A percentile compares a stretch with the other conserved stretches of the same genome.
phyloP scores from a whole-genome alignment of 2,113 vertebrate genomes.

The Pseudopipra pipra region DNA sequence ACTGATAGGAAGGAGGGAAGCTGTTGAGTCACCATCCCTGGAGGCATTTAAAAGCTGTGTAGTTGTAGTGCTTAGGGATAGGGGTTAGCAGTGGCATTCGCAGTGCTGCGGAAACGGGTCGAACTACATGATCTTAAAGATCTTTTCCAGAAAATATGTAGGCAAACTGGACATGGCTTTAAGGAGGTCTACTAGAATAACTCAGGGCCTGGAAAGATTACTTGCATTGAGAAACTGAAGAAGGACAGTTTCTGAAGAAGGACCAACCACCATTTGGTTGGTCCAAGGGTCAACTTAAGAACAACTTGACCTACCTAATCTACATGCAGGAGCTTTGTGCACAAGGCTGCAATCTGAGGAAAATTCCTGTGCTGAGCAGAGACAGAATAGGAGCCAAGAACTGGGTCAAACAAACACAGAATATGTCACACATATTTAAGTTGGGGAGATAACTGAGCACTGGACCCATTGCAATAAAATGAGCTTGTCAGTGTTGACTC shows the following conservation, averaged over 20 bases:
- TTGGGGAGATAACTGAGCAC: not conserved
- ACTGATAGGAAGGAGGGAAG: not conserved
- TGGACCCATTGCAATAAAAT: not conserved
- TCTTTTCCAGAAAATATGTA: not conserved
- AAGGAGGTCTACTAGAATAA: not conserved
- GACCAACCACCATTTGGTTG: not conserved
- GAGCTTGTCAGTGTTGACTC: not conserved
- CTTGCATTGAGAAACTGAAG: not conserved
- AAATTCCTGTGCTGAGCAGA: not conserved
- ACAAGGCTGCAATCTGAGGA: not conserved
- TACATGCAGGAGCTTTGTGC: not conserved
- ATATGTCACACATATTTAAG: not conserved
- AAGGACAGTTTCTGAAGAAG: not conserved
- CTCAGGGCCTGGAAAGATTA: not conserved
- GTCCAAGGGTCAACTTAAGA: not conserved
- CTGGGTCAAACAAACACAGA: rapidly evolving
- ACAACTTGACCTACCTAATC: not conserved
- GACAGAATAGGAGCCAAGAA: not conserved
- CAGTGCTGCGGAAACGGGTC: not conserved
- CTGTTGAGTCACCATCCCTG: not conserved
- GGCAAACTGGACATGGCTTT: not conserved
- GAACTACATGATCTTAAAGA: not conserved
- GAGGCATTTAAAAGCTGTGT: not conserved
- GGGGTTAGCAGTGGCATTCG: not conserved
- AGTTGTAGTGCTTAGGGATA: not conserved